Percentiles rank a stretch among this genome's conserved stretches.
These are phyloP conservation scores for Bufotes viridis DNA, from an alignment of 2,797 vertebrate species.

Conservation along the genomic window DNA sequence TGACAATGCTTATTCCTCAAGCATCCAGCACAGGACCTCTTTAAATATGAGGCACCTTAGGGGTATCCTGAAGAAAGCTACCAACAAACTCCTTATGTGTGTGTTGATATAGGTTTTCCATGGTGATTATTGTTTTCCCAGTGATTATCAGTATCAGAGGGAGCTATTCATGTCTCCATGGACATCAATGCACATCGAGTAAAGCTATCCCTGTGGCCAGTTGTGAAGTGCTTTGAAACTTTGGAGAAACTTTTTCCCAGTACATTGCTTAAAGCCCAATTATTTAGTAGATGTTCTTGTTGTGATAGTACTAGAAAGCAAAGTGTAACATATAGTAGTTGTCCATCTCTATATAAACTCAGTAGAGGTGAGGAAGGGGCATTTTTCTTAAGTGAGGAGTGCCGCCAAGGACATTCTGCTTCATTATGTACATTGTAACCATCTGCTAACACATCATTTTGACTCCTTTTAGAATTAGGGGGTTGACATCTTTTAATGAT, in stretches of 20 bases:
- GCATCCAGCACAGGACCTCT: no score
- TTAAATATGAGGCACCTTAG: neutral
- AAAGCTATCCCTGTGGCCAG: neutral
- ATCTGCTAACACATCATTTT: slow-evolving; percentile 9
- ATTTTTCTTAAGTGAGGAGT: neutral
- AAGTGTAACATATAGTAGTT: neutral
- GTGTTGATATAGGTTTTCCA: neutral
- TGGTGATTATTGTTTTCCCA: neutral
- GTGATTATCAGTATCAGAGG: neutral
- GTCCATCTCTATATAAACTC: neutral
- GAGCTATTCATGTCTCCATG: neutral
- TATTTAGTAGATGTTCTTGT: no score
- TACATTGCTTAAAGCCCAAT: neutral
- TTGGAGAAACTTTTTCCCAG: neutral
- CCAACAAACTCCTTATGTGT: neutral
- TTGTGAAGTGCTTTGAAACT: neutral
- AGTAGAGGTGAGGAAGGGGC: neutral
- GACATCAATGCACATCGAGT: neutral
- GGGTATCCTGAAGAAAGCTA: neutral
- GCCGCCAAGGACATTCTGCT: neutral
- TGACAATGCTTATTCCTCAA: no score
- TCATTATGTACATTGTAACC: neutral
- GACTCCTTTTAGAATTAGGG: neutral
- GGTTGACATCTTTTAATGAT: neutral
- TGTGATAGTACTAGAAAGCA: no score